Percentiles rank a stretch among this genome's conserved stretches.
These are phyloP conservation scores for Carterocephalus palaemon DNA, from an alignment of 2,888 invertebrate genomes.

Conservation along the genomic window DNA sequence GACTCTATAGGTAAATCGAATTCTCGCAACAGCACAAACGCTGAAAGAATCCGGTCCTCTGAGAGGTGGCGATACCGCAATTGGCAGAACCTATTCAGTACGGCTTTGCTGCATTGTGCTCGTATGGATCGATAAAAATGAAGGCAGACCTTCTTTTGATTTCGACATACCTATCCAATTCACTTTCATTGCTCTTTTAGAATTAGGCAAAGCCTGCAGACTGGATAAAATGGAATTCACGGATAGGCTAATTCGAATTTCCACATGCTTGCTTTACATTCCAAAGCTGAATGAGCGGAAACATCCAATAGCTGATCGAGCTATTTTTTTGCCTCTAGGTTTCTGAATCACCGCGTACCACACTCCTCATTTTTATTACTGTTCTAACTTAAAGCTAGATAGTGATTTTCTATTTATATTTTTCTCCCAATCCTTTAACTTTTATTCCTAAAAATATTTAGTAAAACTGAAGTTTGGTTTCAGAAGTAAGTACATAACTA, in stretches of 20 bases:
- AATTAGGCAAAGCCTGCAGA: constrained; percentile 12
- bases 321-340: constrained; percentile 4
- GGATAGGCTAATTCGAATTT: constrained; percentile 20
- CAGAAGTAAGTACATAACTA: too few relatives aligned
- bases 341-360: constrained; percentile 2
- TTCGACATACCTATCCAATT: constrained; percentile 9
- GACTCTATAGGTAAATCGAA: constrained; percentile 1
- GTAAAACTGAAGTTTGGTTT: too few relatives aligned
- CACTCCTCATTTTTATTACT: background rate
- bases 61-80: constrained; percentile 33
- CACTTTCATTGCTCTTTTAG: constrained; percentile 10
- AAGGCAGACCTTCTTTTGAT: constrained; percentile 27
- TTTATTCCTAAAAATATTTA: too few relatives aligned
- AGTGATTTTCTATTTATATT: too few relatives aligned
- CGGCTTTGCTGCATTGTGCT: constrained; percentile 30
- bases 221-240: constrained; percentile 19
- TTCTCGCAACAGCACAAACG: constrained; percentile 11
- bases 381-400: background rate
- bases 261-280: constrained; percentile 20
- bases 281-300: constrained; percentile 12
- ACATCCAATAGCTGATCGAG: background rate
- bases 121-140: constrained; percentile 25
- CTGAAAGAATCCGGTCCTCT: constrained; percentile 32
- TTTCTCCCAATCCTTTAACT: too few relatives aligned
- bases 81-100: constrained; percentile 36